Evolutionary conservation across 2,113 vertebrate species (phyloP), one percentile per base, ranked within the genome.

Genomic region (Leptosomus discolor): DNA sequence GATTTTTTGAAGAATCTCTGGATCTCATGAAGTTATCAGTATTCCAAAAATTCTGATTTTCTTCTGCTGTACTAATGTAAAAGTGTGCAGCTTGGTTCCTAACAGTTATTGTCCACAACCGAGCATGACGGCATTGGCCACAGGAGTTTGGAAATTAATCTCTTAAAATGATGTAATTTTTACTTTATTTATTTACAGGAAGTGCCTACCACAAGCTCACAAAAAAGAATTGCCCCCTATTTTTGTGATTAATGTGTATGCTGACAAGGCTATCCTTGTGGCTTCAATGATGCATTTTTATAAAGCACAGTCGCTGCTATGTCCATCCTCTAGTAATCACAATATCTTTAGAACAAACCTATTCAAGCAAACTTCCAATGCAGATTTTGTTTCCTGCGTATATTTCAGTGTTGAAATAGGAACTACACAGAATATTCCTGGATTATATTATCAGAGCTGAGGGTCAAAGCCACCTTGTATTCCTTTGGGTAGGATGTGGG

Each of bases 381-480:
- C 70, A 94, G 78, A 95, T 96, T 98, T 96, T 96, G 92, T 85
- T 97, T 90, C 95, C 93, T 77, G 94, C 89, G 95, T 96, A 56
- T 92, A 98, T 97, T 98, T 98, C 96, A 91, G 43, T 97, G 94
- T 93, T 98, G 97, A 98, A 98, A 97, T 80, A 97, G 74, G 85
- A 98, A 79, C 79, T 94, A 84, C 57, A 63, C 19, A 64, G 34
- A 81, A 79, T 45, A 69, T 74, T 92, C 65, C 70, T 77, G 60
- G 96, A 87, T 97, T 97, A 93, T 97, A 95, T 96, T 97, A 97
- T 97, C 94, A 96, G 96, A 98, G 93, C 85, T 86, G 56, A 78
- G 97, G 97, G 98, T 98, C 98, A 98, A 94, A 98, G 96, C 95
- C 17, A 29, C 96, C 96, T 98, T 99, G 98, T 98, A 98, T 98